Evolutionary conservation across 1,140 invertebrate genomes (phyloP).

Genomic region (Paralvinella palmiformis): DNA sequence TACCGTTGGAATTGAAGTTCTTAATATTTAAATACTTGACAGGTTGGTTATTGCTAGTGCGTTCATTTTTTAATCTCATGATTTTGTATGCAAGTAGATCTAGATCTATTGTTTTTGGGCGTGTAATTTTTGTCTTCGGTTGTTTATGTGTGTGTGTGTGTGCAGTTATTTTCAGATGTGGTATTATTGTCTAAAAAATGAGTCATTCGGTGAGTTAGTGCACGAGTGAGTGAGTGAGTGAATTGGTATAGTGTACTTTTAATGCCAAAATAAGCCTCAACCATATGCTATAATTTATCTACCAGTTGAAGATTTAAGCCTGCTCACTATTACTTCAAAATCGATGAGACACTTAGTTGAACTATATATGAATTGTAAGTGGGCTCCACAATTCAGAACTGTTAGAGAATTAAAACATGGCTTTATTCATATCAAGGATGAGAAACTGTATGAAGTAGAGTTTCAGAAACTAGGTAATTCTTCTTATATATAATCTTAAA

Average conservation of each 20-base stretch:
- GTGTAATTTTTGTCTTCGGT: neutral
- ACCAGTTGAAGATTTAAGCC: conserved; percentile 34
- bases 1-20: conserved; percentile 46
- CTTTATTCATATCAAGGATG: conserved; percentile 27
- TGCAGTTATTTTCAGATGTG: neutral
- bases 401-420: conserved; percentile 28
- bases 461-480: neutral
- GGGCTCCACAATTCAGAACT: conserved; percentile 14
- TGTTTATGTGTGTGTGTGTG: neutral
- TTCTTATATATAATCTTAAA: neutral
- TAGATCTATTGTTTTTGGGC: neutral
- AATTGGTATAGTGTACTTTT: conserved; percentile 20
- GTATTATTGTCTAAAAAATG: neutral
- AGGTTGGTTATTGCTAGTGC: conserved; percentile 23
- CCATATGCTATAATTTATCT: conserved; percentile 4
- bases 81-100: neutral
- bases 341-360: conserved; percentile 44
- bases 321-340: conserved; percentile 45
- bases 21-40: conserved; percentile 36
- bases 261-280: conserved; percentile 27
- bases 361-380: conserved; percentile 32
- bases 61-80: neutral
- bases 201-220: neutral
- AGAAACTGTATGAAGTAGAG: conserved; percentile 32
- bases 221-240: neutral